Conservation (phyloP, 2,888 invertebrate genomes). For the Diarsia mendica region DNA sequence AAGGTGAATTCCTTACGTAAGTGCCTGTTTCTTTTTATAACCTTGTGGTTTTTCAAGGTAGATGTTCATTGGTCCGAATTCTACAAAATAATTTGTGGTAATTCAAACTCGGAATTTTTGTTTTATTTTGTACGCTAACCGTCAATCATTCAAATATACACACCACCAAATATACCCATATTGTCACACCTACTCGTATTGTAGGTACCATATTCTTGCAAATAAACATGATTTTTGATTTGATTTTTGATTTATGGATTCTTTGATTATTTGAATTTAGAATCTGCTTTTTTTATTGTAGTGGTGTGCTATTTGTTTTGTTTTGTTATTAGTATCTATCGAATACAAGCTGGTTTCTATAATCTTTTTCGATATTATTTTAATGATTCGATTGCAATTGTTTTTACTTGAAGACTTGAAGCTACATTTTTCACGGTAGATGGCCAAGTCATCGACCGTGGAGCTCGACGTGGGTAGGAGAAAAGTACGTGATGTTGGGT, state of each 20-base stretch:
- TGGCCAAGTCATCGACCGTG: conserved; percentile 75
- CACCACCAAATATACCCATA: too few species aligned
- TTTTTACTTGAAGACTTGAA: conserved; percentile 24
- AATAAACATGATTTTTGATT: too few species aligned
- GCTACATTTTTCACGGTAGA: conserved; percentile 72
- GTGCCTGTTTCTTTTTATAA: background rate
- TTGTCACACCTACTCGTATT: too few species aligned
- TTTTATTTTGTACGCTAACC: background rate
- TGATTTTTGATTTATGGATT: too few species aligned
- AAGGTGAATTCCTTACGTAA: background rate
- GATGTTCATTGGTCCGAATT: background rate
- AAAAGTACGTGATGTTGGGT: conserved; percentile 40
- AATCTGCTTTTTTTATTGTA: background rate
- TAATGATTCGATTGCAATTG: background rate
- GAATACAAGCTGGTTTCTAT: background rate
- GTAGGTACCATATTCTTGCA: too few species aligned
- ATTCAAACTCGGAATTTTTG: background rate
- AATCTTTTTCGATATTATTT: background rate
- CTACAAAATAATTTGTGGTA: background rate
- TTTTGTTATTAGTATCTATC: background rate
- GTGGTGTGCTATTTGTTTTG: background rate
- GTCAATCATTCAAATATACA: background rate
- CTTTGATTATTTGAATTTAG: background rate
- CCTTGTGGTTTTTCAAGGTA: conserved; percentile 7
- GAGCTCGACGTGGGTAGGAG: conserved; percentile 30